Evolutionary conservation across 2,113 vertebrate species (phyloP), one percentile per base, ranked within the genome.

Genomic region (Cheilinus undulatus): DNA sequence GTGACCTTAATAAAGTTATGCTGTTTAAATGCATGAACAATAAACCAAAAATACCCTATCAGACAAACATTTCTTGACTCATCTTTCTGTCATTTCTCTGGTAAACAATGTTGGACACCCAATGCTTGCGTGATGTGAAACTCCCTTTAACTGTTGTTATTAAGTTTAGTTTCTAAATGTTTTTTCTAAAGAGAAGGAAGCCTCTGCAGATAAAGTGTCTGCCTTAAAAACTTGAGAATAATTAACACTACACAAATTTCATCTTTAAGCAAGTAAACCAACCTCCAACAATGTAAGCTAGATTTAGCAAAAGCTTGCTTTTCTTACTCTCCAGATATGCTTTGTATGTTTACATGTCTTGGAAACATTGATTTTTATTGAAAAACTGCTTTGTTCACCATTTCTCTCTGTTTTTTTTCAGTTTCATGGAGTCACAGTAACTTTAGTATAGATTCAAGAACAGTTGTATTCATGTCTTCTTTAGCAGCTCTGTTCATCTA

Each of bases 401-500:
- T n/a, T n/a, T n/a, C n/a, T n/a, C n/a, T n/a, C n/a, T n/a, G n/a
- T n/a, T n/a, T n/a, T n/a, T n/a, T n/a, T n/a, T n/a, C n/a, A n/a
- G n/a, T n/a, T n/a, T n/a, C n/a, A n/a, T n/a, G n/a, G n/a, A n/a
- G n/a, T n/a, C n/a, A n/a, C n/a, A n/a, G n/a, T n/a, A n/a, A n/a
- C n/a, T n/a, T 2, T 45, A 5, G 42, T 15, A 7, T n/a, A n/a
- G n/a, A 20, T 45, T 20, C 19, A n/a, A 2, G 23, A 49, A 48
- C 57, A 40, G 36, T 19, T 61, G 23, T 13, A 23, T n/a, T 49
- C 28, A 13, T 23, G 26, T 28, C 15, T 38, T 13, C 49, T 1
- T 40, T 24, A 61, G 6, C 3, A 42, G 19, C 52, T 58, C n/a
- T 43, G 30, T 54, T 53, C 32, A 72, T 66, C 30, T 57, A 58